These are phyloP conservation scores for Heterodera schachtii DNA, from an alignment of 1,140 invertebrate species.

Conservation along the genomic window DNA sequence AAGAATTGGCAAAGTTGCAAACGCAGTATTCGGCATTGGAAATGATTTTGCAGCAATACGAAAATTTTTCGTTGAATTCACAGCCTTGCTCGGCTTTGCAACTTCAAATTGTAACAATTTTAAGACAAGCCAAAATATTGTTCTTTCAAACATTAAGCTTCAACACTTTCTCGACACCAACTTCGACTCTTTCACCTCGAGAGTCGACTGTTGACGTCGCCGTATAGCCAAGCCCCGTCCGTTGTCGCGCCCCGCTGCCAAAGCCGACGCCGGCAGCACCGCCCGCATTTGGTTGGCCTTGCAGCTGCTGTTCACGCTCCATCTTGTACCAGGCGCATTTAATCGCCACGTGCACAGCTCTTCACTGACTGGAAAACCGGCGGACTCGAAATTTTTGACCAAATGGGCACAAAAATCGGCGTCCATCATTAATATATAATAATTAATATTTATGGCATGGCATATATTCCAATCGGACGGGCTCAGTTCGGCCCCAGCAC, in stretches of 20 bases:
- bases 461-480: too few relatives aligned
- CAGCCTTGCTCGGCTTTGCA: constrained; percentile 52
- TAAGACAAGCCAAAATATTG: too few relatives aligned
- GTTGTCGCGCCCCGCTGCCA: not conserved
- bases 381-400: constrained; percentile 91
- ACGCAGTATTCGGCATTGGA: constrained; percentile 55
- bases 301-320: constrained; percentile 29
- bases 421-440: too few relatives aligned
- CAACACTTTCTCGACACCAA: constrained; percentile 59
- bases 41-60: constrained; percentile 62
- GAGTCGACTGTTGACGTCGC: constrained; percentile 51
- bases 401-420: constrained; percentile 95
- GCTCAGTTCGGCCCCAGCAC: too few relatives aligned
- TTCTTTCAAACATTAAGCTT: constrained; percentile 39
- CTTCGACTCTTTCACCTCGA: constrained; percentile 52
- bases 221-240: constrained; percentile 49
- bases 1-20: constrained; percentile 49
- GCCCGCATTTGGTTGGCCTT: too few relatives aligned
- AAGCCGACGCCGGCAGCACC: not conserved
- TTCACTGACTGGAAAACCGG: constrained; percentile 85
- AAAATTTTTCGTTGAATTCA: constrained; percentile 51
- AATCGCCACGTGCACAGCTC: constrained; percentile 86
- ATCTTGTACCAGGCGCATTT: constrained; percentile 65
- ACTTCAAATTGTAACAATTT: constrained; percentile 46
- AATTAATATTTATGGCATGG: too few relatives aligned